Evolutionary conservation across 1,140 invertebrate genomes (phyloP), one percentile per base, ranked within the genome.

Genomic region (Himalopsyche phryganea): DNA sequence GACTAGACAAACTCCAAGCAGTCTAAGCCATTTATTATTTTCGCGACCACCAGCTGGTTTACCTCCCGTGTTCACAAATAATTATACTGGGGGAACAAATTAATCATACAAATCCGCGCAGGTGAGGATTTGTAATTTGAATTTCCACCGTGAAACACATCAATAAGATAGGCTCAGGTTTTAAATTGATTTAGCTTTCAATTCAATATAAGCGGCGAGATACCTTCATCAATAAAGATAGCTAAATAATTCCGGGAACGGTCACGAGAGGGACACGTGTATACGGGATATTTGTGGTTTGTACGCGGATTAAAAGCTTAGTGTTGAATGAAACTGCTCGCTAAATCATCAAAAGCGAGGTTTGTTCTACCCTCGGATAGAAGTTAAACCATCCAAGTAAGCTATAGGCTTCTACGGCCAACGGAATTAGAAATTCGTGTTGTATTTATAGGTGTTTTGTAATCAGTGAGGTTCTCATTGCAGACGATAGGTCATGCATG

Each of bases 311-410:
- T 59, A 59, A 53, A 52, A 47, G 57, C 57, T 48, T 52, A 52
- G 13, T 20, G n/a, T 50, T 50, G 32, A 51, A 41, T 45, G 41
- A 28, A 45, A 45, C 38, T 45, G 47, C 38, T 50, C 47, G 50
- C 50, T 59, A 59, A 59, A 59, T 59, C 57, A 59, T 48, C 50
- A 53, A 53, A 59, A 52, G 42, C 57, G 14, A 42, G 36, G 14
- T 18, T 20, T 20, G 50, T 36, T 41, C 23, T 36, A 40, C 15
- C 50, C 15, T 23, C 15, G 44, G 18, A 45, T 18, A 11, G 42
- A 18, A 45, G 14, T 45, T 45, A 20, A 18, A 45, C 42, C 42
- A 20, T 20, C 14, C 42, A 45, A 45, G 42, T 50, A 32, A 36
- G 48, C 33, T 28, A 28, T 28, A 28, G 23, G 23, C 23, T 13